Evolutionary conservation across 2,797 vertebrate species (phyloP).

Genomic region (Leucoraja ocellata): DNA sequence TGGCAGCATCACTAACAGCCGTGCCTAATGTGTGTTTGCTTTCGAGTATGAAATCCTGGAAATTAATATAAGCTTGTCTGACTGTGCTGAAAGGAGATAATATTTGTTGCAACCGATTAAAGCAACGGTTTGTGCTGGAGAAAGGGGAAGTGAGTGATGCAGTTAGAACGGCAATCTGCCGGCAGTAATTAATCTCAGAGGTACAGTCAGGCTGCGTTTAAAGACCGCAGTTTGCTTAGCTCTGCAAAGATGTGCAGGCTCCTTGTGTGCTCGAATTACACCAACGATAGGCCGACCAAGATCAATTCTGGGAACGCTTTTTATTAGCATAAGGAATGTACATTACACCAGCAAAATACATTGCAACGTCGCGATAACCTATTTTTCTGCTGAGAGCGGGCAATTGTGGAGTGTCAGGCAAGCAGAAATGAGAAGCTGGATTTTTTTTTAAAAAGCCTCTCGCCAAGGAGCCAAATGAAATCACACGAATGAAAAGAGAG

Average conservation of each 20-base stretch:
- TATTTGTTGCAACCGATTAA: conserved; percentile 16
- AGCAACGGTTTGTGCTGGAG: conserved; percentile 10
- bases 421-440: neutral
- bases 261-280: conserved; percentile 23
- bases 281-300: neutral
- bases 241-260: conserved; percentile 24
- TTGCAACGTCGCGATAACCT: neutral
- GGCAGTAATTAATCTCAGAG: conserved; percentile 28
- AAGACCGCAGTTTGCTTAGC: conserved; percentile 34
- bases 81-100: neutral
- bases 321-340: conserved; percentile 36
- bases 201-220: neutral
- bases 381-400: conserved; percentile 19
- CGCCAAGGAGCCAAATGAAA: neutral
- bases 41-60: neutral
- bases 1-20: no score
- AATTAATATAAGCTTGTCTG: neutral
- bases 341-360: neutral
- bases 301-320: conserved; percentile 16
- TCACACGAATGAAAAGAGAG: neutral
- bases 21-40: neutral
- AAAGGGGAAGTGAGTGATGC: conserved; percentile 16
- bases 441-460: neutral
- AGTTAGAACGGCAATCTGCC: conserved; percentile 12
- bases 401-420: conserved; percentile 4